Conservation (phyloP, 2,888 invertebrate genomes). For the Cheilosia scutellata region DNA sequence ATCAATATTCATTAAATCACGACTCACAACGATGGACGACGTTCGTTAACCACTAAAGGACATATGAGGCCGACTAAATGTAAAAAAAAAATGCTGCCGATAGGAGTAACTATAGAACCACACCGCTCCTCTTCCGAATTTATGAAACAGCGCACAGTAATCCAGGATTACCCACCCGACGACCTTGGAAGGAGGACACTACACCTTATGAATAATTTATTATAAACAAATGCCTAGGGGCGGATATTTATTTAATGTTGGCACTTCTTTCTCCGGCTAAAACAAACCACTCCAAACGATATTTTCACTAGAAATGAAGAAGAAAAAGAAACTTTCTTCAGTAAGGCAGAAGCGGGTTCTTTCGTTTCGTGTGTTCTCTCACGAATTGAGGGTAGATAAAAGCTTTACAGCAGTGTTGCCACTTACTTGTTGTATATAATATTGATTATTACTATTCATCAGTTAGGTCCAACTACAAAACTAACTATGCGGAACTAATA, state of each 20-base stretch:
- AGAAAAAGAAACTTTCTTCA: conserved; percentile 64
- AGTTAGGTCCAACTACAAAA: too few relatives aligned
- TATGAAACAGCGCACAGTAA: conserved; percentile 36
- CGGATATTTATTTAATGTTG: conserved; percentile 21
- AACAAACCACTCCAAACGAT: conserved; percentile 47
- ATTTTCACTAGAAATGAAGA: conserved; percentile 58
- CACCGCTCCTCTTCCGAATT: conserved; percentile 9
- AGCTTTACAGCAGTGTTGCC: conserved; percentile 52
- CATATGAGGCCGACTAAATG: conserved; percentile 9
- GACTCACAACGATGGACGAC: not conserved
- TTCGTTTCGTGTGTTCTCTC: conserved; percentile 1
- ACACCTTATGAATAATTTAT: conserved; percentile 64
- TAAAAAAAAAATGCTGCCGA: not conserved
- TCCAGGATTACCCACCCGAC: conserved; percentile 32
- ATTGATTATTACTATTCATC: too few relatives aligned
- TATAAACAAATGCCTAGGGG: conserved; percentile 57
- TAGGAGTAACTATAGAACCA: too few relatives aligned
- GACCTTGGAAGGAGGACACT: conserved; percentile 43
- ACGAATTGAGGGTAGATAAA: conserved; percentile 42
- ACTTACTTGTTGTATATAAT: not conserved
- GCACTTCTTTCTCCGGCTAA: conserved; percentile 2
- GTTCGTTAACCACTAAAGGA: conserved; percentile 20
- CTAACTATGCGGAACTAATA: too few relatives aligned
- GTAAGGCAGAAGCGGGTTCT: too few relatives aligned
- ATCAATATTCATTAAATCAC: conserved; percentile 33